Evolutionary conservation across 2,113 vertebrate genomes (phyloP).

Genomic region (Podarcis raffonei): DNA sequence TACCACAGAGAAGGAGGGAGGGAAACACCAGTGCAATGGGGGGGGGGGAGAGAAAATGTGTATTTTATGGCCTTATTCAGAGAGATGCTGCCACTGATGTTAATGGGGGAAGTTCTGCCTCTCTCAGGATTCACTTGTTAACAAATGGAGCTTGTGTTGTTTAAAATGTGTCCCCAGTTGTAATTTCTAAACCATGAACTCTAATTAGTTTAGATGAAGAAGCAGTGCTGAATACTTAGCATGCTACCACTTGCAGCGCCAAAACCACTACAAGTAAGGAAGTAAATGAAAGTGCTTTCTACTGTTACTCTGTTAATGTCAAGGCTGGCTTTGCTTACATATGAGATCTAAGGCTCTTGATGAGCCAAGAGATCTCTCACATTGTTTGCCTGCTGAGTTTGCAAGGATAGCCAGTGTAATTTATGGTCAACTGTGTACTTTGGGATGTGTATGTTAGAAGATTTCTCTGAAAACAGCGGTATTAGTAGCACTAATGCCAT

Average conservation of each 20-base stretch:
- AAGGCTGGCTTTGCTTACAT: not conserved
- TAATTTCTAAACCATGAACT: constrained; percentile 64
- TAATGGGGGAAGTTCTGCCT: constrained; percentile 21
- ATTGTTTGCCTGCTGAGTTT: constrained; percentile 24
- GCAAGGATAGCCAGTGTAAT: constrained; percentile 50
- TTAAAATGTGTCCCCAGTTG: constrained; percentile 47
- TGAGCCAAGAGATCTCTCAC: constrained; percentile 29
- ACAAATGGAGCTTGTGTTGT: constrained; percentile 50
- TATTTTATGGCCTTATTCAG: constrained; percentile 19
- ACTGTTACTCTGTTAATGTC: not conserved
- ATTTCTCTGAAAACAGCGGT: constrained; percentile 24
- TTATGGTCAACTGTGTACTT: constrained; percentile 63
- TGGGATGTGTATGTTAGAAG: constrained; percentile 7
- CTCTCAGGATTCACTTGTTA: constrained; percentile 46
- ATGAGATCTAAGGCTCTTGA: constrained; percentile 19
- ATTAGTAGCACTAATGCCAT: constrained; percentile 16
- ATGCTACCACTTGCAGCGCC: not conserved
- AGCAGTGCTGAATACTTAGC: not conserved
- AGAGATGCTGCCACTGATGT: constrained; percentile 1
- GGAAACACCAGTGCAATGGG: not conserved
- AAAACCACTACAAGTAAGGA: not conserved
- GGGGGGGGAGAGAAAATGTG: not conserved
- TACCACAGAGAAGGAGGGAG: not conserved
- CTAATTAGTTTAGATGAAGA: constrained; percentile 64
- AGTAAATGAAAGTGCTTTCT: constrained; percentile 5